Percentiles rank a stretch among this genome's conserved stretches.
These are phyloP conservation scores for Drosophila burlai DNA, from an alignment of 1,140 invertebrate species.

Conservation along the genomic window DNA sequence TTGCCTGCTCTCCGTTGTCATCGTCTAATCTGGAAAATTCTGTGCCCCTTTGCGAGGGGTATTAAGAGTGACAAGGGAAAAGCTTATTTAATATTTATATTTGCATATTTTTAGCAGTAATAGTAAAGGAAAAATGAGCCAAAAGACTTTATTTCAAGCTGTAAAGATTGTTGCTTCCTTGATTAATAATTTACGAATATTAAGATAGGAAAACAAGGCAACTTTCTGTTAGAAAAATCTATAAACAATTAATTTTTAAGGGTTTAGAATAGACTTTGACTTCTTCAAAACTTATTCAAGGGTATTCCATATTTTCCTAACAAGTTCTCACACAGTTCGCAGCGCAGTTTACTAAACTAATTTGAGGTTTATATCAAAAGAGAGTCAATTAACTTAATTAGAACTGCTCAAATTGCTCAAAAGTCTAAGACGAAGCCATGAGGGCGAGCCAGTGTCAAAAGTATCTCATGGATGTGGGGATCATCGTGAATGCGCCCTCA, in stretches of 20 bases:
- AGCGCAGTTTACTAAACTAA: slow-evolving; percentile 10
- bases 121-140: not conserved
- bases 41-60: not conserved
- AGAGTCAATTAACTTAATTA: slow-evolving; percentile 36
- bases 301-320: not conserved
- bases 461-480: slow-evolving; percentile 24
- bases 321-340: not conserved
- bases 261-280: not conserved
- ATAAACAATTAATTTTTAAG: not conserved
- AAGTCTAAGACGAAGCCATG: not conserved
- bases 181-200: not conserved
- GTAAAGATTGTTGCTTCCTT: not conserved
- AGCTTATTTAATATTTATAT: slow-evolving; percentile 4
- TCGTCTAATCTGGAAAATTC: slow-evolving; percentile 57
- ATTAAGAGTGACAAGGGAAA: not conserved
- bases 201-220: not conserved
- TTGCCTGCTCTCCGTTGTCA: slow-evolving; percentile 39
- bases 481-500: slow-evolving; percentile 15
- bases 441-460: not conserved
- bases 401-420: slow-evolving; percentile 15
- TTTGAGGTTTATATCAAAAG: slow-evolving; percentile 19
- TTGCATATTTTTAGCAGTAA: not conserved
- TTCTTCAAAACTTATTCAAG: not conserved
- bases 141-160: too few relatives aligned
- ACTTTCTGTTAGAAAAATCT: not conserved